These are phyloP conservation scores for Heliconius nattereri DNA, from an alignment of 1,140 invertebrate genomes.

Conservation along the genomic window DNA sequence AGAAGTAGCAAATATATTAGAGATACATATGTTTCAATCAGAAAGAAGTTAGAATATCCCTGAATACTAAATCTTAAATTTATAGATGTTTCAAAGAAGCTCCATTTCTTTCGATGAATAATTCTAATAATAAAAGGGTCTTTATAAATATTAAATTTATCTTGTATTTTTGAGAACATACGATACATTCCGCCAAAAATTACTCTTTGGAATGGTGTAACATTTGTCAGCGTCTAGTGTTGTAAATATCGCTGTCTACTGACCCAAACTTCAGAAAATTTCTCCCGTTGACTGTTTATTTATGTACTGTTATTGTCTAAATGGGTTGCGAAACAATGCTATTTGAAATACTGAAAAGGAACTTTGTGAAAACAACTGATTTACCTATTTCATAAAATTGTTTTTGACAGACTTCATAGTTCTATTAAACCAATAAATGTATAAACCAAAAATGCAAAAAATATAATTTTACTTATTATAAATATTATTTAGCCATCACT, in stretches of 20 bases:
- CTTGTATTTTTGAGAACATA: constrained; percentile 10
- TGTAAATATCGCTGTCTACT: constrained; percentile 27
- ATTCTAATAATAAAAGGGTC: not conserved
- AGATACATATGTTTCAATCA: not conserved
- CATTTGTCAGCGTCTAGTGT: constrained; percentile 29
- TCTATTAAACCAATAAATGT: not conserved
- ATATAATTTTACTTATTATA: too few relatives aligned
- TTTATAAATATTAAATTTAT: constrained; percentile 10
- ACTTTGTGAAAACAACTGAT: constrained; percentile 16
- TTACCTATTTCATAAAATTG: not conserved
- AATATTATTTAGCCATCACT: too few relatives aligned
- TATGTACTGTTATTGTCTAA: constrained; percentile 27
- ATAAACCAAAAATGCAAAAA: not conserved
- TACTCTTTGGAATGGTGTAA: constrained; percentile 22
- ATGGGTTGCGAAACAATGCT: constrained; percentile 15
- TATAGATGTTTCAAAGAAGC: not conserved
- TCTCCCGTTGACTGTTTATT: constrained; percentile 28
- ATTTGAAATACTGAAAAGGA: constrained; percentile 17
- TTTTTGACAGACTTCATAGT: not conserved
- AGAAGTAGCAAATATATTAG: not conserved
- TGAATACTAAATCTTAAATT: not conserved
- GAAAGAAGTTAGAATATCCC: not conserved
- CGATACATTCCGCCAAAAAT: constrained; percentile 24
- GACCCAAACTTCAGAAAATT: constrained; percentile 29
- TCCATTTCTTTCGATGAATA: not conserved